These are phyloP conservation scores for Hydrocynus forskahlii DNA, from an alignment of 2,797 vertebrate genomes.

Conservation along the genomic window DNA sequence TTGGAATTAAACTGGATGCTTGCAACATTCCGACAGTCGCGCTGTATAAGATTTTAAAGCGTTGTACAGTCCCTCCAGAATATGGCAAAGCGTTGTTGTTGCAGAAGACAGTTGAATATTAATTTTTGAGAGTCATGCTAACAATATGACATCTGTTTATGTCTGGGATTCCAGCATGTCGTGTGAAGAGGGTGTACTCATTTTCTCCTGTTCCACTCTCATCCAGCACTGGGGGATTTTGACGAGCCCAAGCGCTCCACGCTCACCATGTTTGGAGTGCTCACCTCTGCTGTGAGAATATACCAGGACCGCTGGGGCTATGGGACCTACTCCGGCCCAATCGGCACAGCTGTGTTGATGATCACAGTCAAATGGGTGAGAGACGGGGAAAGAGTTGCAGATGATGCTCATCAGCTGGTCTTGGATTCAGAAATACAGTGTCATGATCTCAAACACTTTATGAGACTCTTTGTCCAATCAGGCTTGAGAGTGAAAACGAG, in stretches of 20 bases:
- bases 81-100: background rate
- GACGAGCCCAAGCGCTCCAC: slow-evolving; percentile 93
- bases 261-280: slow-evolving; percentile 89
- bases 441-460: background rate
- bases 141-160: slow-evolving; percentile 52
- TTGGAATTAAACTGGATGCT: background rate
- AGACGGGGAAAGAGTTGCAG: slow-evolving; percentile 6
- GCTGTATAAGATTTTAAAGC: background rate
- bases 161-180: slow-evolving; percentile 43
- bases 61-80: too few species aligned
- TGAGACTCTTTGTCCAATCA: background rate
- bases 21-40: background rate
- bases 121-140: slow-evolving; percentile 44
- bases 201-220: slow-evolving; percentile 33
- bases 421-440: background rate
- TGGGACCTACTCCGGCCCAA: slow-evolving; percentile 93
- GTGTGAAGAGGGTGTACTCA: slow-evolving; percentile 38
- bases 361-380: slow-evolving; percentile 93
- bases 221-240: slow-evolving; percentile 91
- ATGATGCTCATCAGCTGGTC: slow-evolving; percentile 19
- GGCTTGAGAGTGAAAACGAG: background rate
- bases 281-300: slow-evolving; percentile 89
- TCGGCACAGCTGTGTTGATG: slow-evolving; percentile 90
- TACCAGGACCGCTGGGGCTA: slow-evolving; percentile 95
- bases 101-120: slow-evolving; percentile 30